Evolutionary conservation across 2,797 vertebrate genomes (phyloP).

Genomic region (Garrulus glandarius): DNA sequence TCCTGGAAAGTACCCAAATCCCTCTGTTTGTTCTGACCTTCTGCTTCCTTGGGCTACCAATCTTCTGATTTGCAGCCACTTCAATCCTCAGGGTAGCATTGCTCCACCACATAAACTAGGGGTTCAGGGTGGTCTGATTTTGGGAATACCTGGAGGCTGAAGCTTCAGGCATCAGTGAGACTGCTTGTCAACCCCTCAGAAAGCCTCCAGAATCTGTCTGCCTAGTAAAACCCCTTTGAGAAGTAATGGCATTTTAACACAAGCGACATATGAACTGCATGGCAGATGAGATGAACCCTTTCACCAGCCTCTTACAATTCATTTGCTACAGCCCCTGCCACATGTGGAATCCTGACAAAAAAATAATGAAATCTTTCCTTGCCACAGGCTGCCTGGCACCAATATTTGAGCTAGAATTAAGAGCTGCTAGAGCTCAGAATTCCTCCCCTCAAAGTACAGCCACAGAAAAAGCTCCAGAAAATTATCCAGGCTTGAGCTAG

Average conservation of each 20-base stretch:
- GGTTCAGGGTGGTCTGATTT: not conserved
- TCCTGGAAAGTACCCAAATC: not conserved
- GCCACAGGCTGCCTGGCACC: not conserved
- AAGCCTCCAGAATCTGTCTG: not conserved
- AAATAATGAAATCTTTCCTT: not conserved
- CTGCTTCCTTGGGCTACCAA: not conserved
- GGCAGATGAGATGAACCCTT: not conserved
- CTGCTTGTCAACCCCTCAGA: not conserved
- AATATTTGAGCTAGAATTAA: slow-evolving; percentile 31
- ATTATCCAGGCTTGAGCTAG: not conserved
- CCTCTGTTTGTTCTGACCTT: not conserved
- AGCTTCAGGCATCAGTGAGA: not conserved
- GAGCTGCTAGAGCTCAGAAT: not conserved
- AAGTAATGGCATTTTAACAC: slow-evolving; percentile 7
- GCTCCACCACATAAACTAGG: not conserved
- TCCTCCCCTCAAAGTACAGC: not conserved
- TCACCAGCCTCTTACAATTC: not conserved
- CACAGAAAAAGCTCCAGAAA: not conserved
- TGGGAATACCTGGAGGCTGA: not conserved
- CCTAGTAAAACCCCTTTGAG: not conserved
- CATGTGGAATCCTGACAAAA: not conserved
- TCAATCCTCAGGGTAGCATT: not conserved
- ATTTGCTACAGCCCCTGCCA: not conserved
- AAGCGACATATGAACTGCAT: not conserved
- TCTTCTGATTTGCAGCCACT: not conserved